phyloP scores from a whole-genome alignment of 2,888 invertebrate species.

The Epiblema foenella region DNA sequence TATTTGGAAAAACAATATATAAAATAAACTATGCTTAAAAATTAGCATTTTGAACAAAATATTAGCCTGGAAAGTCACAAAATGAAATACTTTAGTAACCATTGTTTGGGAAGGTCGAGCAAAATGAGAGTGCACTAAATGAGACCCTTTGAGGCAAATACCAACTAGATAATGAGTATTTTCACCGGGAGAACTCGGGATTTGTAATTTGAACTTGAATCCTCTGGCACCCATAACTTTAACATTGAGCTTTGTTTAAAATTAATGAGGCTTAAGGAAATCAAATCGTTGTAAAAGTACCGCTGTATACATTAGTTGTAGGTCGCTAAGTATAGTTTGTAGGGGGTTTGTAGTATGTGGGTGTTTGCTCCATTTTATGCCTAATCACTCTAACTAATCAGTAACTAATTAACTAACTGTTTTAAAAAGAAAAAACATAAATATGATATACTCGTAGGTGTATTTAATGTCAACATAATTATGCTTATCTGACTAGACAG shows the following conservation, averaged over 20 bases:
- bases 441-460: no score
- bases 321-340: not conserved
- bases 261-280: slow-evolving; percentile 35
- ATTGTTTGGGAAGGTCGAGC: slow-evolving; percentile 48
- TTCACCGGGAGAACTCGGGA: slow-evolving; percentile 48
- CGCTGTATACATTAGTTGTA: not conserved
- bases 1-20: not conserved
- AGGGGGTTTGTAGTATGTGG: no score
- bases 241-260: slow-evolving; percentile 46
- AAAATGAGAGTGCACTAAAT: slow-evolving; percentile 52
- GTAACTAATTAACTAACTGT: no score
- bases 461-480: no score
- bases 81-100: slow-evolving; percentile 54
- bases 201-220: slow-evolving; percentile 45
- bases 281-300: slow-evolving; percentile 6
- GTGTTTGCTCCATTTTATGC: not conserved
- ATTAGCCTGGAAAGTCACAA: slow-evolving; percentile 44
- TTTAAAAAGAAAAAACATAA: no score
- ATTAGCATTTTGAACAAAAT: slow-evolving; percentile 25
- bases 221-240: slow-evolving; percentile 44
- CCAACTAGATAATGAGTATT: slow-evolving; percentile 51
- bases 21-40: not conserved
- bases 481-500: no score
- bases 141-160: slow-evolving; percentile 49
- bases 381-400: not conserved